Base-by-base conservation (phyloP, 23 tunicate genomes). In the Trididemnum clinides region DNA sequence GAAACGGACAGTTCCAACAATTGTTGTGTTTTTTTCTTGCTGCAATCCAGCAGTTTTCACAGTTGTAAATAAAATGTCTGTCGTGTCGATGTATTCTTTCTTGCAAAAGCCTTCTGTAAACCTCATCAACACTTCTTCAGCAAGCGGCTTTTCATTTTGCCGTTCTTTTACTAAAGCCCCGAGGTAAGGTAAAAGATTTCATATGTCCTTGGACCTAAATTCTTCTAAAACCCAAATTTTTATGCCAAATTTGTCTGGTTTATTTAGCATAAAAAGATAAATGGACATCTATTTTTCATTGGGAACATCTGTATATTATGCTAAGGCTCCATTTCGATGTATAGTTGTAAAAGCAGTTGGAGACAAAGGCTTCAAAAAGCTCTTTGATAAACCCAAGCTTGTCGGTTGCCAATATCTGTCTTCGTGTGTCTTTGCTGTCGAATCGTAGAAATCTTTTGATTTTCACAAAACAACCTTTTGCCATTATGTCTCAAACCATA, bases 231-330 rank as follows among this genome's bases (percentile, higher is more conserved):
- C 77, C 39, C 77, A 71, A 30, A 71, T 26, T 33, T 71, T 71
- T 23, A 71, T n/a, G n/a, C n/a, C n/a, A n/a, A n/a, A n/a, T n/a
- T n/a, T n/a, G n/a, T n/a, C n/a, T n/a, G n/a, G n/a, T 71, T 71
- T 71, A 10, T 71, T 71, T 71, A 37, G 77, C 77, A 71, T 71
- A 23, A 71, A 71, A 28, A 71, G 21, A 71, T 71, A 10, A 71
- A 71, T n/a, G 63, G 81, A 39, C 81, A 75, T 75, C 62, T 38
- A 33, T 75, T 75, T 39, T 75, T 75, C 81, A 75, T 75, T 39
- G 81, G 62, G 38, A 75, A 36, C 7, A 75, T 25, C 62, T 75
- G 81, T 30, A 36, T 63, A 75, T 75, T 63, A 75, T 33, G n/a
- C 37, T 31, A 3, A 74, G 59, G 30, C 57, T 74, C 81, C 58